Conservation (phyloP, 53 echinoderm and acorn worm species). For the Holothuria leucospilota region DNA sequence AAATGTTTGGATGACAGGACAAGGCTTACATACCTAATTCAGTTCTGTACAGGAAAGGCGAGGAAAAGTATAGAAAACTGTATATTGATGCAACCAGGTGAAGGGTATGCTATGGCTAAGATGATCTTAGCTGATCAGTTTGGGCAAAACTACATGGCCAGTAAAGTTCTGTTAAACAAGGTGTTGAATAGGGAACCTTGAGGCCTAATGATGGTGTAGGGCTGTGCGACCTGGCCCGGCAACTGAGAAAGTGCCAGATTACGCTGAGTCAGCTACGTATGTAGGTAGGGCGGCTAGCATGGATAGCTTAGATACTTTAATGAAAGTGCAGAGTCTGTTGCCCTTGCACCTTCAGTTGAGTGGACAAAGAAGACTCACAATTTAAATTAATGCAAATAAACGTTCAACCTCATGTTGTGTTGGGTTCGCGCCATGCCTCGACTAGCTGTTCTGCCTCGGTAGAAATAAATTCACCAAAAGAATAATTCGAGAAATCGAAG, state of each 20-base stretch:
- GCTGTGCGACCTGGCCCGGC: slow-evolving; percentile 55
- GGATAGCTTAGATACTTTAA: slow-evolving; percentile 43
- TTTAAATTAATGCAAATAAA: too few species aligned
- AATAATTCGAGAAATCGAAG: too few species aligned
- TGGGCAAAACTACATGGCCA: slow-evolving; percentile 59
- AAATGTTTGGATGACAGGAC: slow-evolving; percentile 35
- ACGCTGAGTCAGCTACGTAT: slow-evolving; percentile 45
- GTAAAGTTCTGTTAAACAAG: slow-evolving; percentile 39
- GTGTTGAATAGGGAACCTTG: slow-evolving; percentile 26
- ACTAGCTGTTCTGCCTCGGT: too few species aligned
- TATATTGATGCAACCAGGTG: slow-evolving; percentile 39
- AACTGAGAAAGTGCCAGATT: slow-evolving; percentile 66
- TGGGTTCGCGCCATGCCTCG: too few species aligned
- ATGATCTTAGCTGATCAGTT: slow-evolving; percentile 50
- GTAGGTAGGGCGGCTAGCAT: slow-evolving; percentile 52
- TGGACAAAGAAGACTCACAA: slow-evolving; percentile 62
- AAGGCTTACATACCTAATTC: slow-evolving; percentile 46
- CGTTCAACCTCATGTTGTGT: too few species aligned
- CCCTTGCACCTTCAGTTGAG: slow-evolving; percentile 53
- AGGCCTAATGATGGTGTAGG: slow-evolving; percentile 35
- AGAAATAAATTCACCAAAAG: too few species aligned
- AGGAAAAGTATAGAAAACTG: slow-evolving; percentile 41
- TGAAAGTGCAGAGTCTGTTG: slow-evolving; percentile 61
- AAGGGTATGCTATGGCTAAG: slow-evolving; percentile 35
- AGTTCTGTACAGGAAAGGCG: slow-evolving; percentile 43